These are phyloP conservation scores for Microcebus tavaratra DNA, from an alignment of 2,113 vertebrate species.

Conservation along the genomic window DNA sequence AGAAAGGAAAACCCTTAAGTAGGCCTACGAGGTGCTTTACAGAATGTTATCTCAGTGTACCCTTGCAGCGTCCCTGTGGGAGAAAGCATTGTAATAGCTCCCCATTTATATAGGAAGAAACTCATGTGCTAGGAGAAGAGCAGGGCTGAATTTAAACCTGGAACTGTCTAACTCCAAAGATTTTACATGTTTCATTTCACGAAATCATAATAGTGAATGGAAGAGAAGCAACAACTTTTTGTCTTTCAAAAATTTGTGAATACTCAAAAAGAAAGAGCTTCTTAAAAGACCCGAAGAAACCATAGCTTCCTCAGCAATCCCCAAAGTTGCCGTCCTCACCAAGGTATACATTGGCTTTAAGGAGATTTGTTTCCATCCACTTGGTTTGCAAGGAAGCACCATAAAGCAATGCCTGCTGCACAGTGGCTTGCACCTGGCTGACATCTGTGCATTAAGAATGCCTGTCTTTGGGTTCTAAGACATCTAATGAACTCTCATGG, in stretches of 20 bases:
- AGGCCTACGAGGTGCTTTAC: not conserved
- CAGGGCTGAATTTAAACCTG: not conserved
- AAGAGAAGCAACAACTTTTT: not conserved
- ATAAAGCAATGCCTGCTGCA: accelerated
- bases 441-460: conserved; percentile 54
- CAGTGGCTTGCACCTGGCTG: not conserved
- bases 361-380: not conserved
- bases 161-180: not conserved
- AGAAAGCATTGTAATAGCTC: not conserved
- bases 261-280: not conserved
- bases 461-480: conserved; percentile 30
- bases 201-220: not conserved
- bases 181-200: not conserved
- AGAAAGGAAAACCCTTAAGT: not conserved
- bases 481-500: conserved; percentile 5
- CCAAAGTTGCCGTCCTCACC: accelerated
- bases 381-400: not conserved
- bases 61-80: not conserved
- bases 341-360: not conserved
- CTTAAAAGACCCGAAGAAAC: not conserved
- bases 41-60: not conserved
- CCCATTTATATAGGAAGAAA: not conserved
- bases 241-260: not conserved
- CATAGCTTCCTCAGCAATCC: not conserved
- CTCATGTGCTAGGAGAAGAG: not conserved